Conservation (phyloP, 23 tunicate species). For the Styela clava region DNA sequence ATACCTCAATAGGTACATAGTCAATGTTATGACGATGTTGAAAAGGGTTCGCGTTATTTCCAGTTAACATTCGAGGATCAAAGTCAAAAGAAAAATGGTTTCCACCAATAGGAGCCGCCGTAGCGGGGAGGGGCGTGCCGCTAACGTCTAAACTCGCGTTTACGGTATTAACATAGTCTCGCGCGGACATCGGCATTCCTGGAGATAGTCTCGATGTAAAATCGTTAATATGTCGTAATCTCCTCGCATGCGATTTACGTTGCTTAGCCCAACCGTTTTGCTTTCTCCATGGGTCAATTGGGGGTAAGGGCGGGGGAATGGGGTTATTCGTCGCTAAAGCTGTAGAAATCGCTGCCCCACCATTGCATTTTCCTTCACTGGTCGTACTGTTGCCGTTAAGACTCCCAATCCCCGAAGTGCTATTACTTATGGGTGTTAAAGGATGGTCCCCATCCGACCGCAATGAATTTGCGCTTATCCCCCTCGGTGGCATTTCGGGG, state of each 20-base stretch:
- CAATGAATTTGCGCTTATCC: slow-evolving; percentile 57
- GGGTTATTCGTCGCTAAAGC: slow-evolving; percentile 33
- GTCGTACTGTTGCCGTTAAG: slow-evolving; percentile 52
- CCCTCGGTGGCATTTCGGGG: slow-evolving; percentile 22
- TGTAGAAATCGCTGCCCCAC: slow-evolving; percentile 27
- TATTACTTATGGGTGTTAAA: slow-evolving; percentile 77
- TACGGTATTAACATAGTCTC: slow-evolving; percentile 87
- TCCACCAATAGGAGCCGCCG: slow-evolving; percentile 36
- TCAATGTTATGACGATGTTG: slow-evolving; percentile 3
- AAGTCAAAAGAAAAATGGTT: slow-evolving; percentile 83
- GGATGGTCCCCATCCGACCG: slow-evolving; percentile 73
- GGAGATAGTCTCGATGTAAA: slow-evolving; percentile 16
- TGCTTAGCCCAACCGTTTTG: slow-evolving; percentile 26
- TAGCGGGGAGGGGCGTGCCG: slow-evolving; percentile 94
- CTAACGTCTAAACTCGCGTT: slow-evolving; percentile 74
- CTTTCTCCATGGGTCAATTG: slow-evolving; percentile 57
- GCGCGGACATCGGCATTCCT: slow-evolving; percentile 23
- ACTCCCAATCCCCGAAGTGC: slow-evolving; percentile 90
- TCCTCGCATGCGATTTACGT: slow-evolving; percentile 17
- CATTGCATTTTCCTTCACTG: slow-evolving; percentile 15
- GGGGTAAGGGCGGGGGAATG: slow-evolving; percentile 38
- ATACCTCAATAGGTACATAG: slow-evolving; percentile 43
- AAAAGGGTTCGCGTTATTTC: slow-evolving; percentile 8
- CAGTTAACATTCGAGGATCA: slow-evolving; percentile 22
- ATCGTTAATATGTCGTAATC: slow-evolving; percentile 19